Conservation (phyloP, 2,797 vertebrate genomes). For the Meda fulgida region DNA sequence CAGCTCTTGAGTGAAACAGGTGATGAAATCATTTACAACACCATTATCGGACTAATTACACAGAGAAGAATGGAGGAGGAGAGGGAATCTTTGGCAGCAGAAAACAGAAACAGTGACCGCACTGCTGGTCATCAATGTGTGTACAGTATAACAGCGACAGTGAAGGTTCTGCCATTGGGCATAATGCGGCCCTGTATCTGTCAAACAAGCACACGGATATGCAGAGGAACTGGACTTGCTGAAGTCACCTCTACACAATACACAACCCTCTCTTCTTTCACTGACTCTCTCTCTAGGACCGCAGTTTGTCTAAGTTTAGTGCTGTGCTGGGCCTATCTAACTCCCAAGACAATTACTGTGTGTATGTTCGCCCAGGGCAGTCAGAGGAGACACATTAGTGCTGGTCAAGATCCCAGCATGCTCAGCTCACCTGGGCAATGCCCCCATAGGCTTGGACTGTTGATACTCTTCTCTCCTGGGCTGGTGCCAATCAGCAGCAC, state of each 20-base stretch:
- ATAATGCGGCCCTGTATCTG: constrained; percentile 69
- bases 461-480: constrained; percentile 47
- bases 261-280: constrained; percentile 24
- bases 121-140: constrained; percentile 26
- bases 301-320: constrained; percentile 53
- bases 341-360: constrained; percentile 61
- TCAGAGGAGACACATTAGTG: constrained; percentile 62
- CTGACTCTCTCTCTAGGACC: constrained; percentile 45
- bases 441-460: constrained; percentile 53
- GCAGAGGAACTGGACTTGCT: constrained; percentile 39
- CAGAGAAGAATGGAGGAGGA: constrained; percentile 71
- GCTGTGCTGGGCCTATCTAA: constrained; percentile 52
- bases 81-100: constrained; percentile 36
- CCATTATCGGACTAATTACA: constrained; percentile 80
- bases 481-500: constrained; percentile 55
- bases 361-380: constrained; percentile 60
- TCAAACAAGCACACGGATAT: constrained; percentile 50
- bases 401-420: constrained; percentile 64
- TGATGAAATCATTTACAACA: constrained; percentile 83
- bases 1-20: constrained; percentile 73
- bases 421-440: constrained; percentile 60
- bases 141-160: constrained; percentile 64
- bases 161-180: constrained; percentile 68
- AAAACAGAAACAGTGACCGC: constrained; percentile 15
- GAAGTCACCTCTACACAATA: constrained; percentile 49